phyloP scores from a whole-genome alignment of 1,140 invertebrate species.

The Drosophila pseudoobscura region DNA sequence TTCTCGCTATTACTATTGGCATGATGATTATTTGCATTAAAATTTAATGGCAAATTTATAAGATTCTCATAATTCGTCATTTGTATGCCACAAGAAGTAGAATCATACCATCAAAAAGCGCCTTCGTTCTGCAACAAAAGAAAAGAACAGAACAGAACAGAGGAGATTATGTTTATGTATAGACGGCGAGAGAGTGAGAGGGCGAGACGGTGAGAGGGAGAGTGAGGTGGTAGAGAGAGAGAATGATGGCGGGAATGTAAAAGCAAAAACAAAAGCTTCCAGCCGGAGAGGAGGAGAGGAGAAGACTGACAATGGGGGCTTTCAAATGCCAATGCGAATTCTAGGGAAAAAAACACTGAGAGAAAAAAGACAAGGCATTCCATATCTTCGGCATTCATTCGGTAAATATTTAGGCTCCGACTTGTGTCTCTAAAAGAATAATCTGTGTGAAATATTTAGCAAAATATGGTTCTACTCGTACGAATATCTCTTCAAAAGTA shows the following conservation, averaged over 20 bases:
- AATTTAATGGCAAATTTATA: slow-evolving; percentile 81
- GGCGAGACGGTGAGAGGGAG: too few species aligned
- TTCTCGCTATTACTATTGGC: slow-evolving; percentile 69
- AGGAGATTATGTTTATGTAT: slow-evolving; percentile 29
- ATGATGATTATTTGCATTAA: slow-evolving; percentile 76
- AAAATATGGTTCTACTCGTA: too few species aligned
- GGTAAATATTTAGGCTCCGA: too few species aligned
- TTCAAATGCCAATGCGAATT: slow-evolving; percentile 64
- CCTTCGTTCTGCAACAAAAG: slow-evolving; percentile 46
- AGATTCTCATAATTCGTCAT: slow-evolving; percentile 83
- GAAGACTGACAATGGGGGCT: slow-evolving; percentile 59
- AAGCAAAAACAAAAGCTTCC: too few species aligned
- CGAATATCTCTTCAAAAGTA: too few species aligned
- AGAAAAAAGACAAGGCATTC: too few species aligned
- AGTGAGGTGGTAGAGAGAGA: slow-evolving; percentile 9
- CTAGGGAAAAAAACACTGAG: slow-evolving; percentile 46
- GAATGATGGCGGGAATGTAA: slow-evolving; percentile 10
- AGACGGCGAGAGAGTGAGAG: slow-evolving; percentile 4
- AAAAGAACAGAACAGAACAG: slow-evolving; percentile 30
- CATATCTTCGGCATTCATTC: too few species aligned
- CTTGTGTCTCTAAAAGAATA: too few species aligned
- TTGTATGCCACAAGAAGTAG: slow-evolving; percentile 62
- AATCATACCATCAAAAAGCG: slow-evolving; percentile 42
- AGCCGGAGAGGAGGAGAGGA: background rate
- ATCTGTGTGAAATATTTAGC: too few species aligned